Evolutionary conservation across 53 echinoderm and acorn worm genomes (phyloP).

Genomic region (Paracentrotus lividus): DNA sequence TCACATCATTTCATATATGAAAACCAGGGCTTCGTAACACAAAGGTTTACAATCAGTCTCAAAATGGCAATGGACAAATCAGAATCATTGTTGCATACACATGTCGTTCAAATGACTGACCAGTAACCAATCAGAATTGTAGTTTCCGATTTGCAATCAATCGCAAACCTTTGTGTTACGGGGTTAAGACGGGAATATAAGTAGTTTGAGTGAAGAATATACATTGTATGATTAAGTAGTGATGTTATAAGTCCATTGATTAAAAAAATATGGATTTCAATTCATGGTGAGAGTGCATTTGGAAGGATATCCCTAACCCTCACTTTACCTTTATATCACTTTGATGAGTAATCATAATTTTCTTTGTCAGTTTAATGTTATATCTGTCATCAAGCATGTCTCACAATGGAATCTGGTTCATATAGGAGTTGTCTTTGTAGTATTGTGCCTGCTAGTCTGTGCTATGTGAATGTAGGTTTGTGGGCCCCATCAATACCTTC

Average conservation of each 20-base stretch:
- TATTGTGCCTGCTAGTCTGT: background rate
- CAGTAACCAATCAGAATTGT: too few species aligned
- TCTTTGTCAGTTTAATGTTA: slow-evolving; percentile 37
- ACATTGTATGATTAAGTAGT: background rate
- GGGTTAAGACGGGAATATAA: too few species aligned
- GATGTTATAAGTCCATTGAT: background rate
- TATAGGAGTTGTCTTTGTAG: background rate
- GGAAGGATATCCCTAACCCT: background rate
- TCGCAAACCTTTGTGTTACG: too few species aligned
- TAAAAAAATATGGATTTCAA: background rate
- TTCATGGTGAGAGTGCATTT: background rate
- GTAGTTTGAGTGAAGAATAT: too few species aligned
- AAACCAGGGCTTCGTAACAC: too few species aligned
- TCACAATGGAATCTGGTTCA: slow-evolving; percentile 38
- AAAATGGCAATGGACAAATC: too few species aligned
- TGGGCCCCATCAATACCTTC: slow-evolving; percentile 46
- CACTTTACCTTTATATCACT: background rate
- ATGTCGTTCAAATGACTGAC: too few species aligned
- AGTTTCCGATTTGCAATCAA: too few species aligned
- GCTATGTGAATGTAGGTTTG: slow-evolving; percentile 56
- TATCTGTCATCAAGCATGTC: slow-evolving; percentile 26
- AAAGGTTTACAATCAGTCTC: too few species aligned
- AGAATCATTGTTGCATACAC: too few species aligned
- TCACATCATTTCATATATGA: background rate
- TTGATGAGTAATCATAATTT: slow-evolving; percentile 7